A percentile compares a stretch with the other conserved stretches of the same genome.
phyloP scores from a whole-genome alignment of 2,113 vertebrate species.

The Oplegnathus fasciatus region DNA sequence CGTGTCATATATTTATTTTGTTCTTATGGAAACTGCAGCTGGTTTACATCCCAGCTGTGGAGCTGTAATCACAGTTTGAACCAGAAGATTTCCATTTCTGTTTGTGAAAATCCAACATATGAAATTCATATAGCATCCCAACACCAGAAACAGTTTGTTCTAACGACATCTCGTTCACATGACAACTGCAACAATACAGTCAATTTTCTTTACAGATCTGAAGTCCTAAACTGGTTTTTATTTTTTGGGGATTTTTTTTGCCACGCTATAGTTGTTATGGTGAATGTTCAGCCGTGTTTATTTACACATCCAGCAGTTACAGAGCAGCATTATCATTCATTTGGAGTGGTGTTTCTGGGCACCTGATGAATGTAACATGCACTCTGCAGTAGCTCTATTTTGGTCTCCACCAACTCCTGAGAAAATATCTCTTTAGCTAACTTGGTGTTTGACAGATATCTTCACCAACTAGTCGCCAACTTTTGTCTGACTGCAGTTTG shows the following conservation, averaged over 20 bases:
- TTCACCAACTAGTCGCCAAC: no score
- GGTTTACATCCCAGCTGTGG: constrained; percentile 42
- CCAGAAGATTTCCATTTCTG: constrained; percentile 38
- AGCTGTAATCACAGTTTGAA: constrained; percentile 32
- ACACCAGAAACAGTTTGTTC: constrained; percentile 26
- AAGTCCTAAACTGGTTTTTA: neutral
- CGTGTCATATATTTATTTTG: constrained; percentile 48
- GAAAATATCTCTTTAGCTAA: neutral
- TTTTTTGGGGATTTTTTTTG: neutral
- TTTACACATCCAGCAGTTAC: neutral
- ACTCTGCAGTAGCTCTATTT: no score
- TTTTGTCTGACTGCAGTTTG: neutral
- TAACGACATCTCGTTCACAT: neutral
- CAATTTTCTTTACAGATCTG: neutral
- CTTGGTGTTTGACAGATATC: neutral
- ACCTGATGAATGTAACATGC: no score
- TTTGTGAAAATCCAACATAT: constrained; percentile 7
- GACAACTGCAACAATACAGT: constrained; percentile 3
- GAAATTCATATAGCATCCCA: neutral
- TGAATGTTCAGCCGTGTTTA: neutral
- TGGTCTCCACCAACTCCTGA: no score
- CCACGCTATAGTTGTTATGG: neutral
- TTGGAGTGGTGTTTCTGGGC: neutral
- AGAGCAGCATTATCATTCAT: neutral
- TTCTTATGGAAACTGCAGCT: constrained; percentile 65